Conservation (phyloP, 2,888 invertebrate genomes). For the Dryobota labecula region DNA sequence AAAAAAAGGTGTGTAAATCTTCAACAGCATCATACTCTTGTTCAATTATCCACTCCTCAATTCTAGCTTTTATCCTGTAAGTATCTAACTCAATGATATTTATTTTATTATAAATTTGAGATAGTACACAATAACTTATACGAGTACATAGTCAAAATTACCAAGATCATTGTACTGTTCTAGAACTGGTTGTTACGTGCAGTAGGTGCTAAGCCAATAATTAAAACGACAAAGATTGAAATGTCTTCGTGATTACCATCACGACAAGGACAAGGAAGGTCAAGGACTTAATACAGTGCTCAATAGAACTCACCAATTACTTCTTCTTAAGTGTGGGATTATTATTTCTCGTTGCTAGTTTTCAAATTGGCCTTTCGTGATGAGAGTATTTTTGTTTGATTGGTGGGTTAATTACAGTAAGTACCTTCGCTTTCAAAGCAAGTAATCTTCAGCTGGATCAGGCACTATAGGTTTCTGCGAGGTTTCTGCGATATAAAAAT, state of each 20-base stretch:
- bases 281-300: neutral
- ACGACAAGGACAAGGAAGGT: too few species aligned
- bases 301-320: neutral
- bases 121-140: too few species aligned
- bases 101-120: too few species aligned
- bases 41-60: too few species aligned
- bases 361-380: conserved; percentile 13
- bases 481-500: neutral
- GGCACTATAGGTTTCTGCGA: too few species aligned
- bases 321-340: neutral
- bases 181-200: neutral
- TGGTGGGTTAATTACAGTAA: neutral
- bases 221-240: neutral
- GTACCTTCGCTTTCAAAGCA: neutral
- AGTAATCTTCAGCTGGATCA: neutral
- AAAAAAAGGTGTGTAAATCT: too few species aligned
- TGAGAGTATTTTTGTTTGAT: neutral
- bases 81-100: too few species aligned
- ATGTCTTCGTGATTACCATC: conserved; percentile 6
- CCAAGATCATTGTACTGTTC: too few species aligned
- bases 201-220: neutral
- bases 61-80: too few species aligned
- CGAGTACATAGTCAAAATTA: too few species aligned
- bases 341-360: neutral
- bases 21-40: too few species aligned